phyloP scores from a whole-genome alignment of 2,888 invertebrate genomes.

The Brachypterus glaber region DNA sequence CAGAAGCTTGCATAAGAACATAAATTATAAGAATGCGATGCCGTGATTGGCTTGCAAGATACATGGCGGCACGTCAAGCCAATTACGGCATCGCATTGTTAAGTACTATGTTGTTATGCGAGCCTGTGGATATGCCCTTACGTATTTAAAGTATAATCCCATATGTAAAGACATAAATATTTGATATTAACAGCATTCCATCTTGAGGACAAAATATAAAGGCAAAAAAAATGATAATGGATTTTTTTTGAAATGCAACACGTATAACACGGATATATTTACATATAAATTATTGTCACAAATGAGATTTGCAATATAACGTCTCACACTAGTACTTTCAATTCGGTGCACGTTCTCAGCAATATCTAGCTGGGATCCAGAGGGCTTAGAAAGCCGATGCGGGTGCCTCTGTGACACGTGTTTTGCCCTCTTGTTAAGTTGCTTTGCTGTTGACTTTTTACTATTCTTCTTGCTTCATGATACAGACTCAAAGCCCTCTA shows the following conservation, averaged over 20 bases:
- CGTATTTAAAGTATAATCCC: no score
- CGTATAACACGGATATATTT: conserved; percentile 38
- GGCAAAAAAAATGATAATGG: no score
- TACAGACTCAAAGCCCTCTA: background rate
- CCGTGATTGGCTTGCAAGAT: no score
- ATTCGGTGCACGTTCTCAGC: conserved; percentile 32
- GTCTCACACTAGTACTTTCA: conserved; percentile 30
- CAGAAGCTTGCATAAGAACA: no score
- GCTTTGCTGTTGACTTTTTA: conserved; percentile 31
- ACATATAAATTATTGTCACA: conserved; percentile 42
- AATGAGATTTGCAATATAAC: conserved; percentile 41
- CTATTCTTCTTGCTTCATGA: conserved; percentile 13
- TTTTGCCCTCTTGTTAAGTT: conserved; percentile 29
- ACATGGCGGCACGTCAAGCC: no score
- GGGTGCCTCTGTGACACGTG: conserved; percentile 34
- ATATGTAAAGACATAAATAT: conserved; percentile 23
- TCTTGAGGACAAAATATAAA: no score
- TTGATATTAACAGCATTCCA: conserved; percentile 6
- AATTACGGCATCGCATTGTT: no score
- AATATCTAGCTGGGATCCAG: conserved; percentile 33
- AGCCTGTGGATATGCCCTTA: no score
- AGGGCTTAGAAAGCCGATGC: conserved; percentile 22
- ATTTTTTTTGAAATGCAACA: conserved; percentile 35
- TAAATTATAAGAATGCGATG: no score
- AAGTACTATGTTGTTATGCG: no score